Evolutionary conservation across 1,140 invertebrate genomes (phyloP).

Genomic region (Acromyrmex echinatior): DNA sequence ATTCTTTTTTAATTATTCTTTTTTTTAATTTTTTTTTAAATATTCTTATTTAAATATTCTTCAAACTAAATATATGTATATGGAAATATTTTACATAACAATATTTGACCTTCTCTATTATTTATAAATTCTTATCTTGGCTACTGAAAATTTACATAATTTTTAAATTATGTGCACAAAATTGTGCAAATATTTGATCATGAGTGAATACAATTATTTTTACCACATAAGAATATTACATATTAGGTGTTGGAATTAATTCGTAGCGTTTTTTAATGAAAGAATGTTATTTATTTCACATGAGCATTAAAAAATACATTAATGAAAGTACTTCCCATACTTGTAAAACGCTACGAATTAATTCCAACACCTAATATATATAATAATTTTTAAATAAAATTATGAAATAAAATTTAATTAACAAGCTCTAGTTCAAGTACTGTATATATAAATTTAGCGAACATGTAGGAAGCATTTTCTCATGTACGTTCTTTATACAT

Average conservation of each 20-base stretch:
- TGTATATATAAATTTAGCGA: conserved; percentile 36
- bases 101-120: background rate
- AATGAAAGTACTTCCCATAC: no score
- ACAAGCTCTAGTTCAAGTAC: background rate
- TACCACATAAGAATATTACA: background rate
- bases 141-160: background rate
- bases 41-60: no score
- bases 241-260: no score
- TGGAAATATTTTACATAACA: background rate
- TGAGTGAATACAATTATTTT: background rate
- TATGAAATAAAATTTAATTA: background rate
- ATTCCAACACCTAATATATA: no score
- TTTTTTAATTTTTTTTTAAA: background rate
- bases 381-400: background rate
- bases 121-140: background rate
- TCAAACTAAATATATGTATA: background rate
- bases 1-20: no score
- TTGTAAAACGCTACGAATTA: no score
- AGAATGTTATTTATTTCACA: no score
- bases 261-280: no score
- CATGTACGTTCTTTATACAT: background rate
- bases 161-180: background rate
- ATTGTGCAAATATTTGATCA: background rate
- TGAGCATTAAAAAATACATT: no score
- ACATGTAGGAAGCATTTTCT: conserved; percentile 27